Evolutionary conservation across 2,113 vertebrate species (phyloP).

Genomic region (Rhodinocichla rosea): DNA sequence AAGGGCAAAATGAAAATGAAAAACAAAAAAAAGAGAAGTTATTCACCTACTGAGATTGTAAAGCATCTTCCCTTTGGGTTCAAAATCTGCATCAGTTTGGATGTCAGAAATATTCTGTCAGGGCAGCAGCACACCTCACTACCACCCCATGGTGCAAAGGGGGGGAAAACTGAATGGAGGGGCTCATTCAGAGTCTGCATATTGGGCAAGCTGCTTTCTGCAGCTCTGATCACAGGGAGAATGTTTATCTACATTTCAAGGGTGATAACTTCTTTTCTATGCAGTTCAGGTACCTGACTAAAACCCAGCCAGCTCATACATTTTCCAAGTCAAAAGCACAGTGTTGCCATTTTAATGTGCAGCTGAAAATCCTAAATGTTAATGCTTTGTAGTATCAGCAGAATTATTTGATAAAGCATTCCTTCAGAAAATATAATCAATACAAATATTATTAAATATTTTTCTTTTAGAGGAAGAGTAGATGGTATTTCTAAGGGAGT

Average conservation of each 20-base stretch:
- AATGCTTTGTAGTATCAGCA: neutral
- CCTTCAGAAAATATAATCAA: neutral
- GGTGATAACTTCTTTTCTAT: neutral
- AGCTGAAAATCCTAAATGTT: neutral
- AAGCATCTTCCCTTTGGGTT: neutral
- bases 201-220: neutral
- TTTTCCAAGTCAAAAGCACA: slow-evolving; percentile 46
- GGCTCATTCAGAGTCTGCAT: neutral
- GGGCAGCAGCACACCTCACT: neutral
- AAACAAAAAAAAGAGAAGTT: neutral
- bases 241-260: neutral
- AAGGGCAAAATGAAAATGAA: neutral
- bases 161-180: neutral
- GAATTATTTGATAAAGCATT: neutral
- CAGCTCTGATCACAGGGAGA: neutral
- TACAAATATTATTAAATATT: neutral
- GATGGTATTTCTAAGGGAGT: neutral
- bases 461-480: neutral
- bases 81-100: neutral
- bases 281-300: neutral
- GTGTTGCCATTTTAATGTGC: neutral
- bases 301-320: neutral
- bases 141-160: neutral
- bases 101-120: neutral
- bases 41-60: neutral